Percentiles rank a stretch among this genome's conserved stretches.
These are phyloP conservation scores for Linnaemya vulpina DNA, from an alignment of 2,888 invertebrate genomes.

Conservation along the genomic window DNA sequence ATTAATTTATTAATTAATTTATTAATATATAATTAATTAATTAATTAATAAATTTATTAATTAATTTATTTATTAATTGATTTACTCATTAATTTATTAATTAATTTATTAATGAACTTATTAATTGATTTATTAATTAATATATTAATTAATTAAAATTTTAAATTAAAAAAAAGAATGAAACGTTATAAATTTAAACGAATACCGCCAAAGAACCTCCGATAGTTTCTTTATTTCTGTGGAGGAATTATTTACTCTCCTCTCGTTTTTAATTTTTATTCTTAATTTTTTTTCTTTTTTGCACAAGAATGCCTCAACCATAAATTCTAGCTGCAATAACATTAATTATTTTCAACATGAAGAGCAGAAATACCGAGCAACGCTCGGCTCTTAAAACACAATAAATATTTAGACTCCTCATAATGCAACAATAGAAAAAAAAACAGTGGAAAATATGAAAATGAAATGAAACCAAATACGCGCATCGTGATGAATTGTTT, in stretches of 20 bases:
- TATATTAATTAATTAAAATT: slow-evolving; percentile 1
- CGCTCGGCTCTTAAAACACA: slow-evolving; percentile 34
- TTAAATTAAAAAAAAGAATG: too few relatives aligned
- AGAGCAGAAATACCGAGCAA: not conserved
- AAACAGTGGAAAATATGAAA: slow-evolving; percentile 1
- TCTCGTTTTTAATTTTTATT: slow-evolving; percentile 21
- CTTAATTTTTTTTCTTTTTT: not conserved
- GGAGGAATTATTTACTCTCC: not conserved
- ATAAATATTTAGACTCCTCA: slow-evolving; percentile 53
- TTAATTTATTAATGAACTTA: not conserved
- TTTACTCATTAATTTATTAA: not conserved
- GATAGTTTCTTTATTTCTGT: not conserved
- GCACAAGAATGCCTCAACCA: slow-evolving; percentile 25
- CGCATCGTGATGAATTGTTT: slow-evolving; percentile 57
- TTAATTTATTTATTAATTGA: too few relatives aligned
- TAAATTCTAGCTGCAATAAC: slow-evolving; percentile 57
- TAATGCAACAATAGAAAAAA: slow-evolving; percentile 35
- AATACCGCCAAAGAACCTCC: not conserved
- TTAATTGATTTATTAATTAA: not conserved
- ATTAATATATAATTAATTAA: too few relatives aligned
- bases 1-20: slow-evolving; percentile 1
- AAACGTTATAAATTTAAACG: not conserved
- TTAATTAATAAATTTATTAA: not conserved
- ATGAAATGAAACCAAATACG: slow-evolving; percentile 23
- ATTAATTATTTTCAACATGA: slow-evolving; percentile 51